Base-by-base conservation (phyloP, 2,797 vertebrate species). In the Ptychobarbus kaznakovi region DNA sequence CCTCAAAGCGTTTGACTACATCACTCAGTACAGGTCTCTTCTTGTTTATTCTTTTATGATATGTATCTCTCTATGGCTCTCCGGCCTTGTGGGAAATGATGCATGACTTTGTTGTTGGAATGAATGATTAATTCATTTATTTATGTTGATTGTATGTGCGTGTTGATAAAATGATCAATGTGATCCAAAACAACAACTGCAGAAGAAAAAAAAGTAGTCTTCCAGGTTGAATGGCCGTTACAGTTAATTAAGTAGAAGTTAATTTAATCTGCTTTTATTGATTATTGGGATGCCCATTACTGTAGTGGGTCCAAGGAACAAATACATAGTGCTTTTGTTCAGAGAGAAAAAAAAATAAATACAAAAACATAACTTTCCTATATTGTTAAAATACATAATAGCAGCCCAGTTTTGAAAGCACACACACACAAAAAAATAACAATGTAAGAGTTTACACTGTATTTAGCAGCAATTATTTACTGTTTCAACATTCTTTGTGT, bases 1-100 rank as follows among this genome's bases (percentile, higher is more conserved):
- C 86, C 87, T 90, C 88, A 89, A 89, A 79, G 88, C 63, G 65
- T 86, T 89, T 91, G 87, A 89, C 86, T 90, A 81, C 85, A 85
- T 91, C 85, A 85, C 83, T 88, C 86, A 89, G 87, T 81, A 84
- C 6, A 13, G 65, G 51, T 81, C 84, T 89, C 86, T 86, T 89
- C 90, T 85, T 89, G 86, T 88, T 90, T 88, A 85, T 83, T 84
- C 70, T 87, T 80, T 90, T 77, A 87, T 87, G 80, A 42, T 81
- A 78, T 89, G 75, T 81, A 76, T 86, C 65, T 85, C 80, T 51
- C 70, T 87, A 84, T 83, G 87, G 85, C 80, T 87, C 85, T 86
- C 53, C 77, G 73, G 76, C 68, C 86, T 82, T 77, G 68, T 66
- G 76, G 88, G 85, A 84, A 88, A 85, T 81, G 73, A 49, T 91